These are phyloP conservation scores for Pocillopora verrucosa DNA, from an alignment of 64 coral and sea anemone species.

Conservation along the genomic window DNA sequence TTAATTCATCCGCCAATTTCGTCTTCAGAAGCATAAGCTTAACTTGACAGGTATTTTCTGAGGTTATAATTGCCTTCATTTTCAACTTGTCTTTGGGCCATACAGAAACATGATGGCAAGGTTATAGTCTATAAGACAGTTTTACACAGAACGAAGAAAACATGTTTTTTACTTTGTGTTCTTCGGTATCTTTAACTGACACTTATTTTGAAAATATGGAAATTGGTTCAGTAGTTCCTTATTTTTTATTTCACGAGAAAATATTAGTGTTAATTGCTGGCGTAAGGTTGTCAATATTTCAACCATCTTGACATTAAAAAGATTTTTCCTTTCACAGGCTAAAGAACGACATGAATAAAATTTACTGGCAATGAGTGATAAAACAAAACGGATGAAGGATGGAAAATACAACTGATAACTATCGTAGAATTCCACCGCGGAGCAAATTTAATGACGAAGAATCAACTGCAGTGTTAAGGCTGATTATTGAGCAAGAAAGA, in stretches of 20 bases:
- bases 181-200: not conserved
- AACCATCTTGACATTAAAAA: not conserved
- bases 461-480: slow-evolving; percentile 76
- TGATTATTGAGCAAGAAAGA: slow-evolving; percentile 86
- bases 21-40: not conserved
- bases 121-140: not conserved
- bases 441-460: slow-evolving; percentile 97
- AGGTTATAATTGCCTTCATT: slow-evolving; percentile 16
- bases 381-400: not conserved
- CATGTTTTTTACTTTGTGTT: not conserved
- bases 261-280: not conserved
- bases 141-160: not conserved
- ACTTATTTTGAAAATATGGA: not conserved
- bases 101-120: not conserved
- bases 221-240: not conserved
- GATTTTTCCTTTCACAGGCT: not conserved
- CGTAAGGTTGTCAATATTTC: not conserved
- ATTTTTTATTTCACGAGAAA: not conserved
- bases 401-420: slow-evolving; percentile 73
- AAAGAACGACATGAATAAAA: not conserved
- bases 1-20: slow-evolving; percentile 5
- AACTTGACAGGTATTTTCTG: not conserved
- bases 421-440: slow-evolving; percentile 63
- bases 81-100: not conserved
- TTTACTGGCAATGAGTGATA: not conserved